Evolutionary conservation across 2,888 invertebrate genomes (phyloP).

Genomic region (Toxonevra muliebris): DNA sequence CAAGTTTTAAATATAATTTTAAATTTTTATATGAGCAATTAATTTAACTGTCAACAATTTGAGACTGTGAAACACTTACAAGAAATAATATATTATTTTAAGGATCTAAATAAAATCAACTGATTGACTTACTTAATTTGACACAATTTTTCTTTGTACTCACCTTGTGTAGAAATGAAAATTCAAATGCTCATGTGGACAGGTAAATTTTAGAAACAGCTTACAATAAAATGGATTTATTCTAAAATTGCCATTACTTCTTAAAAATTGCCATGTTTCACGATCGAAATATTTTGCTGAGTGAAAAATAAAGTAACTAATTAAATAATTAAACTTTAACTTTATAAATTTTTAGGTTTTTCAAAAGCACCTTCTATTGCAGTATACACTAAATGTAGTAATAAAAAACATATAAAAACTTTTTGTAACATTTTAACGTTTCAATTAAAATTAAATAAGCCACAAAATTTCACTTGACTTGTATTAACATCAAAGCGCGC

Average conservation of each 20-base stretch:
- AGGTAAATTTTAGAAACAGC: conserved; percentile 46
- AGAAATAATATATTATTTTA: too few species aligned
- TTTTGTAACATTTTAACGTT: neutral
- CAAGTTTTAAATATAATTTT: too few species aligned
- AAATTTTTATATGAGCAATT: too few species aligned
- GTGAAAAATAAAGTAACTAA: conserved; percentile 11
- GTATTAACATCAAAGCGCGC: too few species aligned
- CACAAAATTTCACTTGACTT: too few species aligned
- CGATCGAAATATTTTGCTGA: conserved; percentile 15
- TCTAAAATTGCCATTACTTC: conserved; percentile 51
- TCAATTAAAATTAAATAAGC: neutral
- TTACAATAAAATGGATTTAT: conserved; percentile 55
- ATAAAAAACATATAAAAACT: conserved; percentile 5
- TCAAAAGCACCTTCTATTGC: conserved; percentile 4
- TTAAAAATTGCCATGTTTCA: conserved; percentile 46
- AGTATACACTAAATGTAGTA: conserved; percentile 5
- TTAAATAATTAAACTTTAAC: neutral
- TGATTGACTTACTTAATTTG: too few species aligned
- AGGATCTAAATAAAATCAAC: too few species aligned
- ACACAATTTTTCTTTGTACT: conserved; percentile 37
- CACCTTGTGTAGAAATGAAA: conserved; percentile 51
- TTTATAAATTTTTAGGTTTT: conserved; percentile 2
- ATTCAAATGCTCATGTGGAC: conserved; percentile 50
- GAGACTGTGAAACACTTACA: too few species aligned
- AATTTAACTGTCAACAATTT: too few species aligned